Percentiles rank a stretch among this genome's conserved stretches.
Evolutionary conservation across 2,113 vertebrate genomes (phyloP).

Genomic region (Baryphthengus martii): DNA sequence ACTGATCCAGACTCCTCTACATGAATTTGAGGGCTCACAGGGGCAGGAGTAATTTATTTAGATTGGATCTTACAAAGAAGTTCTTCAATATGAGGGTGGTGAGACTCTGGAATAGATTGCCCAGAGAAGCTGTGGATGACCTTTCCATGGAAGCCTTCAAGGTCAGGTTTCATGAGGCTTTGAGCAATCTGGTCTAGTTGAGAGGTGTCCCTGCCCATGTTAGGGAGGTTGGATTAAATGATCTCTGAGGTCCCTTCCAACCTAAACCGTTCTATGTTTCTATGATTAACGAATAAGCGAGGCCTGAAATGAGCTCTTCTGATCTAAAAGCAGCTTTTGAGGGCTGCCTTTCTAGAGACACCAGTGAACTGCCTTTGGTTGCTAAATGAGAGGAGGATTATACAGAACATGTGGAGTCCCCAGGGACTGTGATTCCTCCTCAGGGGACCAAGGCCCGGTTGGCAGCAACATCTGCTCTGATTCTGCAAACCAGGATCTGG

Average conservation of each 20-base stretch:
- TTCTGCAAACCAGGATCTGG: background rate
- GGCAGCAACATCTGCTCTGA: background rate
- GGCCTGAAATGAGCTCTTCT: background rate
- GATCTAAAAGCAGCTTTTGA: background rate
- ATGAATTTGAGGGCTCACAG: background rate
- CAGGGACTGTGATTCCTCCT: background rate
- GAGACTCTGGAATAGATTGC: no score
- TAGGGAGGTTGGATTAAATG: no score
- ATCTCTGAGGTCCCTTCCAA: no score
- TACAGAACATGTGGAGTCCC: background rate
- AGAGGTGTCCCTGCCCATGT: no score
- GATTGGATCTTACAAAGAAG: no score
- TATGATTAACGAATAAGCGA: no score
- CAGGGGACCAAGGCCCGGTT: fast-evolving
- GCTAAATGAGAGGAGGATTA: background rate
- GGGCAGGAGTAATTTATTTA: background rate
- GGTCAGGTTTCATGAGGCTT: no score
- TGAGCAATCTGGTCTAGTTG: no score
- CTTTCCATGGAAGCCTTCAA: no score
- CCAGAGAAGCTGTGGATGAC: no score
- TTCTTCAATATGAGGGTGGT: no score
- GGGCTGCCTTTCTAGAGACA: background rate
- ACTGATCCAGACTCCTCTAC: background rate
- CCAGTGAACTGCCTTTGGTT: background rate
- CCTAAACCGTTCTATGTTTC: no score